Base-by-base conservation (phyloP, 2,797 vertebrate species). In the Diplodus puntazzo region DNA sequence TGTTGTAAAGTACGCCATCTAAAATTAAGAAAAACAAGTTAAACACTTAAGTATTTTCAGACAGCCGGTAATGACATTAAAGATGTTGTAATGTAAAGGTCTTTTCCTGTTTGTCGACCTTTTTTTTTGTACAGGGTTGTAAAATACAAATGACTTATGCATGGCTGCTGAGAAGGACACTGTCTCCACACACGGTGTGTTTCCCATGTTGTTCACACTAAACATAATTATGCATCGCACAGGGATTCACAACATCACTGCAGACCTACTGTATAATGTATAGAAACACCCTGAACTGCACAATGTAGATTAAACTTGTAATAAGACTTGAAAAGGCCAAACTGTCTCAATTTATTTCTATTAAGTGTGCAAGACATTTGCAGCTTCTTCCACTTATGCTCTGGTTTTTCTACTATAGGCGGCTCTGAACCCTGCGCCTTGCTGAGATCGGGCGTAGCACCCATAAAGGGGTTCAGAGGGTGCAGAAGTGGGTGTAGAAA, bases 271-370 rank as follows among this genome's bases (percentile, higher is more conserved):
- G 34, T 34, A 34, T 34, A 81, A 50, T 84, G 79, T 85, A 80
- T 63, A 82, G 77, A 87, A 63, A 73, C 61, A 83, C 72, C 71
- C 81, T 80, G 49, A 81, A 82, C 62, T 73, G 74, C 83, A 91
- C 77, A 69, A 64, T 88, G 75, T 77, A 87, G 80, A 91, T 88
- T 88, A 83, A 88, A 88, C 53, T 73, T 87, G 65, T 80, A 79
- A 83, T 81, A 64, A 79, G 11, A 73, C 5, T 42, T 75, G 14
- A 79, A 84, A 81, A 62, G 62, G 14, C 59, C 69, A 73, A 73
- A 73, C 21, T 66, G 84, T 74, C 65, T 79, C 17, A 46, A 54
- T 16, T 80, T 23, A 59, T 87, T 72, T 79, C 21, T 75, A 8
- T 46, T 45, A 77, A 34, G 34, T 34, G 7, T 34, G 1, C 34